Conservation (phyloP, 2,113 vertebrate genomes). For the Zosterops lateralis region DNA sequence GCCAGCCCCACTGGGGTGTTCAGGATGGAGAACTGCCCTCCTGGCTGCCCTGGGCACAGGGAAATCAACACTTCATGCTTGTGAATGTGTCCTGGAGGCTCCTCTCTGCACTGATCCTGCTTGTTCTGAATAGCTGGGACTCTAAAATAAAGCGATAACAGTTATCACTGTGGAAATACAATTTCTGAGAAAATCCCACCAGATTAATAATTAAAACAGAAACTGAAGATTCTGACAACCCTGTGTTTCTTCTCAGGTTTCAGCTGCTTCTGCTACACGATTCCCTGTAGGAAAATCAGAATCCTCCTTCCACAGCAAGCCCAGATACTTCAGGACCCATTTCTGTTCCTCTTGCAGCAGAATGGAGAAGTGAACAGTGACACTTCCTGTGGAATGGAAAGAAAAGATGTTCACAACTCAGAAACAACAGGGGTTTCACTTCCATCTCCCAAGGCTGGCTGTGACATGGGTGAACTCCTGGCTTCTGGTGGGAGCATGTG, state of each 20-base stretch:
- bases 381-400: neutral
- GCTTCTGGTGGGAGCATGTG: neutral
- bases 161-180: slow-evolving; percentile 5
- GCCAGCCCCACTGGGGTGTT: neutral
- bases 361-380: neutral
- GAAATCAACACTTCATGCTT: rapidly evolving
- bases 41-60: neutral
- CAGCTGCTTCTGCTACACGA: neutral
- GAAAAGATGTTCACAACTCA: neutral
- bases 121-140: rapidly evolving
- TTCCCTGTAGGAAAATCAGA: neutral
- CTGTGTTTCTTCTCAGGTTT: neutral
- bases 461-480: rapidly evolving
- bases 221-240: neutral
- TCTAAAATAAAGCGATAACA: neutral
- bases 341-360: neutral
- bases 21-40: rapidly evolving
- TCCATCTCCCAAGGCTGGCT: neutral
- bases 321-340: neutral
- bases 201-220: slow-evolving; percentile 28
- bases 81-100: neutral
- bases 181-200: slow-evolving; percentile 17
- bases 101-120: rapidly evolving
- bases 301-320: neutral
- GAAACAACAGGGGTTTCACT: neutral